Evolutionary conservation across 1,140 invertebrate species (phyloP).

Genomic region (Dryas iulia): DNA sequence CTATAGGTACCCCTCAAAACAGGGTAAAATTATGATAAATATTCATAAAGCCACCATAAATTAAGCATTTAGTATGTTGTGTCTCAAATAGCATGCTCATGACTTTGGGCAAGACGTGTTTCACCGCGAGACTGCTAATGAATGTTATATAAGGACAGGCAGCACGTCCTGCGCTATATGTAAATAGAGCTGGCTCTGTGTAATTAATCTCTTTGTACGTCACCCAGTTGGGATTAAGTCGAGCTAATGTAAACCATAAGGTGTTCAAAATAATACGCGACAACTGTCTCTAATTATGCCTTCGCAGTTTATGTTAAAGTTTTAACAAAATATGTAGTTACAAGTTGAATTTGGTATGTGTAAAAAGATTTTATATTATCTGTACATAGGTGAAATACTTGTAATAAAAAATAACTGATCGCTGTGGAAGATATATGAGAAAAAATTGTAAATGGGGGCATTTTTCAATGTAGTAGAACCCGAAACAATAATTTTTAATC

Average conservation of each 20-base stretch:
- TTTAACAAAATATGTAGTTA: no score
- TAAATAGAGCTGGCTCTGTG: constrained; percentile 16
- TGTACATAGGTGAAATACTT: no score
- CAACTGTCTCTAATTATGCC: not conserved
- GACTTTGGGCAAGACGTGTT: constrained; percentile 34
- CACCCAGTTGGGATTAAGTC: constrained; percentile 21
- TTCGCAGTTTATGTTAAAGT: no score
- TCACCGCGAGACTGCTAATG: constrained; percentile 38
- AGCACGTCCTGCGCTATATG: constrained; percentile 13
- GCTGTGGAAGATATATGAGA: no score
- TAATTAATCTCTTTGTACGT: constrained; percentile 40
- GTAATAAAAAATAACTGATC: no score
- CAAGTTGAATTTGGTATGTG: no score
- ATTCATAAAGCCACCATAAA: not conserved
- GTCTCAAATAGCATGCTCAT: constrained; percentile 15
- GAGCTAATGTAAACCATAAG: constrained; percentile 8
- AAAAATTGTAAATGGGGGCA: no score
- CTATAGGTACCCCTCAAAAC: no score
- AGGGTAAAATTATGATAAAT: no score
- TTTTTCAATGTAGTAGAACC: no score
- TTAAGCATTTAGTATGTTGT: not conserved
- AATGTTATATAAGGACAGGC: constrained; percentile 44
- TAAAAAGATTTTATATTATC: no score
- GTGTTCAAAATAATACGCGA: not conserved
- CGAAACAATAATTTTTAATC: no score